A percentile compares a stretch with the other conserved stretches of the same genome.
These are phyloP conservation scores for Hypothenemus hampei DNA, from an alignment of 1,140 invertebrate genomes.

Conservation along the genomic window DNA sequence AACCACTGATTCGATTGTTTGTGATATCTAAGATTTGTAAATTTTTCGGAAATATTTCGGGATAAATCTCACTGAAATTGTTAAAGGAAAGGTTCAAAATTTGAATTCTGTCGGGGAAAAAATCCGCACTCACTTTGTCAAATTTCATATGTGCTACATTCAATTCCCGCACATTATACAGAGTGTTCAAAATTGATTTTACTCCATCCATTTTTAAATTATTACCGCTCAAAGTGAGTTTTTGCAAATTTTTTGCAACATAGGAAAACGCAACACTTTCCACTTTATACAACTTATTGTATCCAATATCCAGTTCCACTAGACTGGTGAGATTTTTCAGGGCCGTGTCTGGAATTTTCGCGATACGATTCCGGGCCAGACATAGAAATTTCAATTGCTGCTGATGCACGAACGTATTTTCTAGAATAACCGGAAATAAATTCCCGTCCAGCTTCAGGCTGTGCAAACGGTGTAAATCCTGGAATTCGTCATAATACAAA, in stretches of 20 bases:
- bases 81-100: slow-evolving; percentile 56
- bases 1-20: slow-evolving; percentile 54
- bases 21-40: slow-evolving; percentile 57
- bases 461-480: slow-evolving; percentile 61
- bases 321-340: slow-evolving; percentile 64
- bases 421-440: slow-evolving; percentile 66
- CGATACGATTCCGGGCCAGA: slow-evolving; percentile 66
- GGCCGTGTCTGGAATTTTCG: slow-evolving; percentile 62
- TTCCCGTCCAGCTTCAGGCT: slow-evolving; percentile 70
- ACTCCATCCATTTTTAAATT: slow-evolving; percentile 44
- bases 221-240: slow-evolving; percentile 65
- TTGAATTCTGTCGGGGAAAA: slow-evolving; percentile 50
- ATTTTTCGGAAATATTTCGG: slow-evolving; percentile 47
- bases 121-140: slow-evolving; percentile 49
- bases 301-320: slow-evolving; percentile 63
- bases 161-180: slow-evolving; percentile 54
- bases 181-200: slow-evolving; percentile 51
- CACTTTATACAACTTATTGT: slow-evolving; percentile 65
- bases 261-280: slow-evolving; percentile 57
- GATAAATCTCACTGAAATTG: slow-evolving; percentile 39
- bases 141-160: slow-evolving; percentile 57
- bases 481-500: slow-evolving; percentile 67
- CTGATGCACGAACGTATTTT: slow-evolving; percentile 66
- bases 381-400: slow-evolving; percentile 53
- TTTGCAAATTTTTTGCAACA: slow-evolving; percentile 55